Evolutionary conservation across 1,140 invertebrate species (phyloP), one percentile per base, ranked within the genome.

Genomic region (Pseudachorutes palmiensis): DNA sequence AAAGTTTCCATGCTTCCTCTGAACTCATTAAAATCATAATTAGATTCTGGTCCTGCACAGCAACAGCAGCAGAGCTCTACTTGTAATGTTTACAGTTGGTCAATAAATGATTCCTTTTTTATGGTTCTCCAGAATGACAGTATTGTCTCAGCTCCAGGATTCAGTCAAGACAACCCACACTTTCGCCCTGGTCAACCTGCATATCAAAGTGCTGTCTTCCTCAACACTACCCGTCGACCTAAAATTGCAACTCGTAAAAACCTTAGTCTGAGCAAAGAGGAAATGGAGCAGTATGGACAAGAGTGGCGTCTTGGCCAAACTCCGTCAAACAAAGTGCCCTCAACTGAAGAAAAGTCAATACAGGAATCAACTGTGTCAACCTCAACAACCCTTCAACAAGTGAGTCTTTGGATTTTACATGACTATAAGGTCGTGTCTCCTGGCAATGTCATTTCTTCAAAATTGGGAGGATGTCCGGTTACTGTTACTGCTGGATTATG

Each of bases 171-270:
- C 51, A 30, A 62, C 26, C 60, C 49, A 51, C 64, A 70, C 24
- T 68, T 72, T 55, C 69, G 68, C 14, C 66, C 58, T 48, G 68
- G 64, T 32, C 69, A 74, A 60, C 72, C 72, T 26, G 66, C 69
- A 41, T 74, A 74, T 68, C 72, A 73, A 61, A 71, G 69, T n/a
- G 72, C 72, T 22, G 70, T 73, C 49, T 41, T 73, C 12, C 66
- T 66, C 30, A 62, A 62, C 22, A 67, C 69, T 24, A 49, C 32
- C 19, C 24, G 32, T 41, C 41, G 14, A 5, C 19, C 29, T 12
- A 5, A 49, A 48, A 31, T 19, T 30, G 22, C 19, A 51, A 51
- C n/a, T 26, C 51, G 51, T 12, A 63, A 48, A 29, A 63, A 63
- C 28, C 45, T 63, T 30, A 63, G 61, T 29, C 28, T 63, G 36